Evolutionary conservation across 2,113 vertebrate species (phyloP), one percentile per base, ranked within the genome.

Genomic region (Cairina moschata): DNA sequence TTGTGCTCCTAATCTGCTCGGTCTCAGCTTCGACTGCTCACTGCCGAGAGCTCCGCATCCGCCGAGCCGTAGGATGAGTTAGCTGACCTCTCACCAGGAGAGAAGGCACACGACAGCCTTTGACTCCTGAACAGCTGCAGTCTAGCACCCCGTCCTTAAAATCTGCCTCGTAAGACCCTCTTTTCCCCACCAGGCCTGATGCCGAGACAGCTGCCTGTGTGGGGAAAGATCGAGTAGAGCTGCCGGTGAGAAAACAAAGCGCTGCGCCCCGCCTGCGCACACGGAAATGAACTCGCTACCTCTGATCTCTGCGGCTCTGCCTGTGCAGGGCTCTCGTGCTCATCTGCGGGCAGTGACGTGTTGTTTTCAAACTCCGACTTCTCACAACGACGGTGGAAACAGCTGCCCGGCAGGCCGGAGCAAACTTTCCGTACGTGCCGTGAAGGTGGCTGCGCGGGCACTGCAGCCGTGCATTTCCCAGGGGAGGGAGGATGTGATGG

Each of bases 281-380:
- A 22, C 18, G 62, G 94, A 90, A 89, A 80, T 92, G 89, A 95
- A 90, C 89, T 54, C 10, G 91, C 56, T 73, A 4, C 78, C 86
- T 58, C 86, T 60, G 91, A 63, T 66, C 59, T 69, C 44, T 3
- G 15, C 1, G 1, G 82, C 11, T 0, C 8, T 38, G 93, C 50
- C 29, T 28, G 63, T 44, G 87, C 36, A 20, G 48, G 92, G 4
- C 80, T 67, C 31, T 55, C 1, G 25, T 2, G 72, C 86, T 67
- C 0, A 4, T 66, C 90, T 36, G 62, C 0, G 26, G 60, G 90
- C 60, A 81, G 77, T 7, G 2, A 59, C 1, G 12, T 52, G 81
- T 76, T 95, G 89, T 93, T 96, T 93, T 91, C 34, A 84, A 92
- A 46, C 26, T 84, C 42, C 3, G 42, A 14, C 91, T 94, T 92